phyloP scores from a whole-genome alignment of 2,113 vertebrate species.

The Oreochromis tanganicae region DNA sequence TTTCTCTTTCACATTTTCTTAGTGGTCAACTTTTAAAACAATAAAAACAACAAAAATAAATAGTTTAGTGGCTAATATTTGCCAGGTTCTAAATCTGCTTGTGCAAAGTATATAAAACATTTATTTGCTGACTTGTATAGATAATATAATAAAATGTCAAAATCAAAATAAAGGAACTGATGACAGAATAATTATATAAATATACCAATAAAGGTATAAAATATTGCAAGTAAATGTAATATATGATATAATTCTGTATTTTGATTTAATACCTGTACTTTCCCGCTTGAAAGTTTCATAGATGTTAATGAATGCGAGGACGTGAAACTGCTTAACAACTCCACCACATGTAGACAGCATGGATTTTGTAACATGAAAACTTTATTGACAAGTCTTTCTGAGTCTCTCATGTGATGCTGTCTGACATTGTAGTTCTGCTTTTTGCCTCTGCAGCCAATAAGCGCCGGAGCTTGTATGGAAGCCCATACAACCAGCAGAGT shows the following conservation, averaged over 20 bases:
- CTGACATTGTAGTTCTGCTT: not conserved
- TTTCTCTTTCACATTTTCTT: not conserved
- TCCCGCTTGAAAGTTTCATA: not conserved
- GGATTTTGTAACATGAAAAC: not conserved
- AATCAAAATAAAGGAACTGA: not conserved
- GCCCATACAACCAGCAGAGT: slow-evolving; percentile 79
- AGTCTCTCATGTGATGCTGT: not conserved
- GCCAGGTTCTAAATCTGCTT: not conserved
- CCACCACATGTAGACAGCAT: not conserved
- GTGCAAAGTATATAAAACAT: not conserved
- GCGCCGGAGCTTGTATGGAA: slow-evolving; percentile 87
- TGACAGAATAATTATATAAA: not conserved
- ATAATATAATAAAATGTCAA: not conserved
- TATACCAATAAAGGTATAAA: not conserved
- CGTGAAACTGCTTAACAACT: not conserved
- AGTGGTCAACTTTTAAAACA: not conserved
- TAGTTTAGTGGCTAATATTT: not conserved
- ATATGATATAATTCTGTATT: not conserved
- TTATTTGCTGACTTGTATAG: not conserved
- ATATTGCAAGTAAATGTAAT: not conserved
- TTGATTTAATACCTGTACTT: not conserved
- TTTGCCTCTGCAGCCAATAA: slow-evolving; percentile 80
- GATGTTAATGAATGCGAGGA: not conserved
- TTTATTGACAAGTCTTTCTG: not conserved
- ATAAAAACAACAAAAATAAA: not conserved